Base-by-base conservation (phyloP, 2,888 invertebrate genomes). In the Lycaena phlaeas region DNA sequence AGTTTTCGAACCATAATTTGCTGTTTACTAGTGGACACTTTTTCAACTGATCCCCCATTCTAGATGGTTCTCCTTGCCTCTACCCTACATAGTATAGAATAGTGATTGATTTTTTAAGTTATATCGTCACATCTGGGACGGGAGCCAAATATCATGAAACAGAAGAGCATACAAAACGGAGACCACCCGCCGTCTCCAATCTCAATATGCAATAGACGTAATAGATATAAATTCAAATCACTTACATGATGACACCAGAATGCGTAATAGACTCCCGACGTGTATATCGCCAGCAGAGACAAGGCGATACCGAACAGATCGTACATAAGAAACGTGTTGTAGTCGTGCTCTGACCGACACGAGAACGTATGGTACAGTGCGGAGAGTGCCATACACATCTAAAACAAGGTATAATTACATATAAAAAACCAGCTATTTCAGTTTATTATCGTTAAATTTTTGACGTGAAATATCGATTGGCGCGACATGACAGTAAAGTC, bases 181-280 rank as follows among this genome's bases (percentile, higher is more conserved):
- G 37, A 37, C 37, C 37, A 11, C 27, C 15, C 14, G 22, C 7
- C 12, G 22, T 3, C 10, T n/a, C 11, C 15, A 25, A 4, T 4
- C 4, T 10, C 10, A 6, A 27, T 15, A 22, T 14, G 15, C 6
- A 11, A 38, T n/a, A n/a, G n/a, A n/a, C n/a, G n/a, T n/a, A n/a
- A n/a, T n/a, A n/a, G n/a, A 27, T 38, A 17, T 26, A 31, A 34
- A 34, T 26, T 18, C 34, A 14, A 18, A 28, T 10, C 28, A 86
- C 88, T 88, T 85, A 95, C 96, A 79, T 90, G 89, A 68, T 95
- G 91, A 75, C 97, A 98, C 92, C 96, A 97, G 77, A 97, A 98
- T 7, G 97, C 97, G 69, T 96, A 97, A 75, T 98, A 97, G 50
- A 98, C 94, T 40, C 97, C 97, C 15, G 96, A 96, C 49, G 96